Percentiles rank a stretch among this genome's conserved stretches.
phyloP scores from a whole-genome alignment of 2,888 invertebrate species.

The Pachydiplax longipennis region DNA sequence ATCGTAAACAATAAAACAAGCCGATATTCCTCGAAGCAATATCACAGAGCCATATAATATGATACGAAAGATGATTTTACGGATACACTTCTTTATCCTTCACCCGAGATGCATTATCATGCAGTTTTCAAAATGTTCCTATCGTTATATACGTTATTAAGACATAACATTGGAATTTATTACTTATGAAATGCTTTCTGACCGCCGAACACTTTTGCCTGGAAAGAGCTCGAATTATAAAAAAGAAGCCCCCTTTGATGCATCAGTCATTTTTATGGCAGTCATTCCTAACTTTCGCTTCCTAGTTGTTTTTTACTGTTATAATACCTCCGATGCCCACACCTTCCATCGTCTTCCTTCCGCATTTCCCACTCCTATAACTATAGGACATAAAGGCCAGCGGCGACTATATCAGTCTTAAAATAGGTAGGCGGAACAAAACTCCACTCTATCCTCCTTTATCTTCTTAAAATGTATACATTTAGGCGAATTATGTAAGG shows the following conservation, averaged over 20 bases:
- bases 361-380: neutral
- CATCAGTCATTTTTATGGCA: neutral
- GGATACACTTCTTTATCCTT: too few relatives aligned
- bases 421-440: neutral
- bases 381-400: neutral
- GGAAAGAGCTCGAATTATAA: neutral
- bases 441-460: neutral
- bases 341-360: neutral
- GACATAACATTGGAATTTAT: too few relatives aligned
- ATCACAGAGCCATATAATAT: too few relatives aligned
- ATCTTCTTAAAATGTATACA: neutral
- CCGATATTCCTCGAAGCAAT: too few relatives aligned
- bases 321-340: neutral
- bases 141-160: too few relatives aligned
- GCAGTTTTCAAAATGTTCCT: too few relatives aligned
- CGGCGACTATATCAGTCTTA: neutral
- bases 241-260: neutral
- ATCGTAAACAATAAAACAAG: too few relatives aligned
- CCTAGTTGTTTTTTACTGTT: neutral
- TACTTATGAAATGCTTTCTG: too few relatives aligned
- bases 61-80: too few relatives aligned
- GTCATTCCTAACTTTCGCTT: neutral
- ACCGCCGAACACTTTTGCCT: too few relatives aligned
- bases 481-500: neutral
- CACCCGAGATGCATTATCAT: too few relatives aligned